These are phyloP conservation scores for Atopsyche davidsoni DNA, from an alignment of 1,140 invertebrate species.

Conservation along the genomic window DNA sequence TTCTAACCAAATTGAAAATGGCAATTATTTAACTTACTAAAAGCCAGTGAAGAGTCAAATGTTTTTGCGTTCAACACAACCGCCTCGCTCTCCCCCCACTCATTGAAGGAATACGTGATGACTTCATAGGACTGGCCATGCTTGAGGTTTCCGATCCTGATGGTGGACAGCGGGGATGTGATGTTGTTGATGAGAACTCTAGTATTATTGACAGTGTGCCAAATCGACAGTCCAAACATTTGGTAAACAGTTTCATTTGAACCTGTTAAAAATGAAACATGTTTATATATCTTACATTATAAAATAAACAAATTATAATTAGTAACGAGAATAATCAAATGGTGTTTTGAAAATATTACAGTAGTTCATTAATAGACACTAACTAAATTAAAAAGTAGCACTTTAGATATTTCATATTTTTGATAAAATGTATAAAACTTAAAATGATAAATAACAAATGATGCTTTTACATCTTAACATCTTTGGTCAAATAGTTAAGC, in stretches of 20 bases:
- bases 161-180: constrained; percentile 21
- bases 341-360: no score
- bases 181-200: constrained; percentile 23
- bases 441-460: no score
- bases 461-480: no score
- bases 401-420: no score
- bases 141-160: constrained; percentile 19
- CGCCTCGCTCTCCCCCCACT: constrained; percentile 27
- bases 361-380: no score
- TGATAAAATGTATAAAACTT: no score
- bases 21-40: constrained; percentile 10
- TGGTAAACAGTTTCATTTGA: constrained; percentile 12
- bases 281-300: no score
- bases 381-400: no score
- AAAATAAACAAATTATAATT: no score
- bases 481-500: no score
- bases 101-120: constrained; percentile 23
- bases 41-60: constrained; percentile 9
- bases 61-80: constrained; percentile 20
- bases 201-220: constrained; percentile 21
- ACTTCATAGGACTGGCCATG: constrained; percentile 21
- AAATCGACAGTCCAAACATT: constrained; percentile 18
- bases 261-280: constrained; percentile 18
- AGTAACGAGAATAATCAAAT: no score
- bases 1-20: neutral